Percentiles rank a stretch among this genome's conserved stretches.
Evolutionary conservation across 2,797 vertebrate species (phyloP).

Genomic region (Calcarius lapponicus): DNA sequence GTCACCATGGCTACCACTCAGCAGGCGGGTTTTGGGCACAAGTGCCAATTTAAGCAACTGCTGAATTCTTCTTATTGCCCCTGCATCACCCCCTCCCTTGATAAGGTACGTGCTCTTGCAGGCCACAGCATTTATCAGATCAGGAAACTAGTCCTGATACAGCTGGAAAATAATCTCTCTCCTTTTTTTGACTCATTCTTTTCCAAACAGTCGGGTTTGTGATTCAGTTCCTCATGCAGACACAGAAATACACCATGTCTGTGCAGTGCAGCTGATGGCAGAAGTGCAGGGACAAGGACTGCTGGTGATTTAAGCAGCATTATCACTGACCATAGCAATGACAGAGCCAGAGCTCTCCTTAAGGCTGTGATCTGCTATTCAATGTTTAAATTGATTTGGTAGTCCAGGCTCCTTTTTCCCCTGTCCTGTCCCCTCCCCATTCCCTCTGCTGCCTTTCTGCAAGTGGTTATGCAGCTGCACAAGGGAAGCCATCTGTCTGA

Average conservation of each 20-base stretch:
- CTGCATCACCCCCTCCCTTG: not conserved
- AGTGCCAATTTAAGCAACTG: conserved; percentile 44
- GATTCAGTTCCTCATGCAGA: not conserved
- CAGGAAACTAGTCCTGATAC: not conserved
- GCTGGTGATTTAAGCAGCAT: not conserved
- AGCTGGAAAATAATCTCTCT: not conserved
- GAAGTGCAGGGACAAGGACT: not conserved
- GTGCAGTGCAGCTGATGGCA: not conserved
- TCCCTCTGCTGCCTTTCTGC: not conserved
- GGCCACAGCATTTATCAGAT: not conserved
- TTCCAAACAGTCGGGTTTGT: not conserved
- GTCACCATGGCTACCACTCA: conserved; percentile 51
- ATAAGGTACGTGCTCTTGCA: not conserved
- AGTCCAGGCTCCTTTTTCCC: not conserved
- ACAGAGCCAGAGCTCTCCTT: not conserved
- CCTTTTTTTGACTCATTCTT: not conserved
- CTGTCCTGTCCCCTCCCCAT: not conserved
- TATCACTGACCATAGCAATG: not conserved
- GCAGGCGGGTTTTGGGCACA: not conserved
- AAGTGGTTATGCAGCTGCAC: not conserved
- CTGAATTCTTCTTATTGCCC: conserved; percentile 4
- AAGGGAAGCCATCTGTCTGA: not conserved
- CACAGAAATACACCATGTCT: not conserved
- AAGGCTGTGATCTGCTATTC: not conserved
- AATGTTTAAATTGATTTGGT: not conserved